Evolutionary conservation across 35 echinoderm and acorn worm species (phyloP).

Genomic region (Apostichopus californicus): DNA sequence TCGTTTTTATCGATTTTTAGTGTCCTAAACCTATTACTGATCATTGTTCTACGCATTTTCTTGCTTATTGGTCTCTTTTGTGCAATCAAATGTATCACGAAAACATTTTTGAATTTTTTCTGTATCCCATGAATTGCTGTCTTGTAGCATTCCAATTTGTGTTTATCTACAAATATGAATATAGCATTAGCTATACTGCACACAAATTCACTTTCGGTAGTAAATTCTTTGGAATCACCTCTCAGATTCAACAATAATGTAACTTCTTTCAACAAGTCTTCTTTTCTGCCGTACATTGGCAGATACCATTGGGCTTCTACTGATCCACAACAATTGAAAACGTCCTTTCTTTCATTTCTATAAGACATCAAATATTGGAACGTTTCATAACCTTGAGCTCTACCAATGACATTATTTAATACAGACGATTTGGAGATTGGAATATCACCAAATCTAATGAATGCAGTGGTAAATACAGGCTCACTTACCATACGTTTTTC

Average conservation of each 20-base stretch:
- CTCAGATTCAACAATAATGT: constrained; percentile 5
- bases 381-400: not conserved
- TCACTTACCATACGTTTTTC: too few relatives aligned
- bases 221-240: constrained; percentile 7
- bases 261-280: not conserved
- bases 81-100: too few relatives aligned
- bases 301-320: constrained; percentile 21
- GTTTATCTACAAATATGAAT: not conserved
- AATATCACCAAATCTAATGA: not conserved
- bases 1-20: too few relatives aligned
- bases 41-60: too few relatives aligned
- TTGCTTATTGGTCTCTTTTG: too few relatives aligned
- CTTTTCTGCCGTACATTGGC: not conserved
- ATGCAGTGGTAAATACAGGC: not conserved
- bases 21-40: too few relatives aligned
- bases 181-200: not conserved
- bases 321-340: not conserved
- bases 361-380: not conserved
- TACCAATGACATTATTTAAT: too few relatives aligned
- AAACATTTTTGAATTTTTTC: too few relatives aligned
- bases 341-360: not conserved
- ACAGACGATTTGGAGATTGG: too few relatives aligned
- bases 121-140: not conserved
- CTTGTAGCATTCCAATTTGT: not conserved
- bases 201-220: not conserved